phyloP scores from a whole-genome alignment of 2,888 invertebrate species.

The Cerceris rybyensis region DNA sequence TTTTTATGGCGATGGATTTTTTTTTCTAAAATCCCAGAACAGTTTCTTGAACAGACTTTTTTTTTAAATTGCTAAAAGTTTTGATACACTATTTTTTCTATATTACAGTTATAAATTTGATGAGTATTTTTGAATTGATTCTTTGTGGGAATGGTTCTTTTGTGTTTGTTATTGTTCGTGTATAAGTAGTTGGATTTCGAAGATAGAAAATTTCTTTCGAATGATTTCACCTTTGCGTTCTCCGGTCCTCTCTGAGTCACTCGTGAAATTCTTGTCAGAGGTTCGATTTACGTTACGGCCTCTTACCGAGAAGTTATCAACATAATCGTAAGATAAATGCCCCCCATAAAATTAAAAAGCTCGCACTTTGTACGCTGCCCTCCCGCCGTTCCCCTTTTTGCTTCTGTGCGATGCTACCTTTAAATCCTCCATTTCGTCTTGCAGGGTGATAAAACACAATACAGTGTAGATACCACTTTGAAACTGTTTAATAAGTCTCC shows the following conservation, averaged over 20 bases:
- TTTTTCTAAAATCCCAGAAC: too few species aligned
- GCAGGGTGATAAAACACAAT: slow-evolving; percentile 3
- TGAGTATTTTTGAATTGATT: too few species aligned
- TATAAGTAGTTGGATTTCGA: slow-evolving; percentile 20
- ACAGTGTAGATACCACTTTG: not conserved
- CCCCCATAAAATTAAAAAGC: slow-evolving; percentile 67
- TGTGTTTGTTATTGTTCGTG: slow-evolving; percentile 42
- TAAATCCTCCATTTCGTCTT: slow-evolving; percentile 20
- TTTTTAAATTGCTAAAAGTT: too few species aligned
- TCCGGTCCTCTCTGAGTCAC: slow-evolving; percentile 29
- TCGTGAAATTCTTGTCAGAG: slow-evolving; percentile 52
- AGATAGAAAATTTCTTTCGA: slow-evolving; percentile 7
- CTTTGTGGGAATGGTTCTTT: not conserved
- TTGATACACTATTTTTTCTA: too few species aligned
- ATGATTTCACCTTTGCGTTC: slow-evolving; percentile 30
- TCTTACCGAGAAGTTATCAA: slow-evolving; percentile 67
- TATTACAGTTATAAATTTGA: too few species aligned
- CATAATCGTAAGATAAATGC: slow-evolving; percentile 69
- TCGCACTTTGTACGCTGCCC: slow-evolving; percentile 47
- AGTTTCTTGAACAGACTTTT: too few species aligned
- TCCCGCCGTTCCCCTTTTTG: slow-evolving; percentile 26
- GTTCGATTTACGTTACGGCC: slow-evolving; percentile 65
- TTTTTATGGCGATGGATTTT: too few species aligned
- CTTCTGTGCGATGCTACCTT: slow-evolving; percentile 28
- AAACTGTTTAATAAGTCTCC: not conserved